Percentiles rank a stretch among this genome's conserved stretches.
These are phyloP conservation scores for Drosophila tani DNA, from an alignment of 1,140 invertebrate genomes.

Conservation along the genomic window DNA sequence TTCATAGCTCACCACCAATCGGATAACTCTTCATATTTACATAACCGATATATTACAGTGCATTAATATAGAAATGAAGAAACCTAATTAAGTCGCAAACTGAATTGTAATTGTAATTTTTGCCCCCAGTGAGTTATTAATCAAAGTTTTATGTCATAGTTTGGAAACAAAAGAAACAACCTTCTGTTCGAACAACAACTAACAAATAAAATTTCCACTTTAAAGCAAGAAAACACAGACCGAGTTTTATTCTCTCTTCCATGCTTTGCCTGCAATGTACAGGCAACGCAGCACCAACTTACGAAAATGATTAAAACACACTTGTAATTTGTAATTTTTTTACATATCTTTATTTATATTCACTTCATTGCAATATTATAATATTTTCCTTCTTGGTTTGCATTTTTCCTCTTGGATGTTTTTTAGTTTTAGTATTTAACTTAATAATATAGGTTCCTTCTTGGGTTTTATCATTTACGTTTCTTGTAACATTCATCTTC, in stretches of 20 bases:
- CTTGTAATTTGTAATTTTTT: slow-evolving; percentile 52
- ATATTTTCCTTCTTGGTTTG: slow-evolving; percentile 79
- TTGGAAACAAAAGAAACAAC: slow-evolving; percentile 22
- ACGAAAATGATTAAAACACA: slow-evolving; percentile 15
- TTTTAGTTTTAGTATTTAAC: slow-evolving; percentile 77
- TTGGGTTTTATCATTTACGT: slow-evolving; percentile 62
- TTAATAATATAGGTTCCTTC: slow-evolving; percentile 74
- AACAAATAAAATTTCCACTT: too few species aligned
- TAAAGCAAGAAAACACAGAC: too few species aligned
- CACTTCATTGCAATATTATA: slow-evolving; percentile 83
- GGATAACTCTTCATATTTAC: slow-evolving; percentile 40
- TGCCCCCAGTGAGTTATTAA: slow-evolving; percentile 49
- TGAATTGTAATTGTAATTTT: slow-evolving; percentile 73
- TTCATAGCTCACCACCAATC: slow-evolving; percentile 41
- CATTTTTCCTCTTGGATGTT: slow-evolving; percentile 60
- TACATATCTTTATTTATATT: slow-evolving; percentile 83
- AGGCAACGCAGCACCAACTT: background rate
- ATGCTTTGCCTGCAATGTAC: background rate
- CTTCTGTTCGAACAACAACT: slow-evolving; percentile 57
- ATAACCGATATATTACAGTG: slow-evolving; percentile 50
- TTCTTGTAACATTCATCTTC: slow-evolving; percentile 75
- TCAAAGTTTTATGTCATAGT: slow-evolving; percentile 57
- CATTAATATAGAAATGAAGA: slow-evolving; percentile 34
- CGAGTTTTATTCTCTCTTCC: too few species aligned
- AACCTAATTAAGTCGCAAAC: slow-evolving; percentile 57